Conservation (phyloP, 1,140 invertebrate species). For the Apis laboriosa region DNA sequence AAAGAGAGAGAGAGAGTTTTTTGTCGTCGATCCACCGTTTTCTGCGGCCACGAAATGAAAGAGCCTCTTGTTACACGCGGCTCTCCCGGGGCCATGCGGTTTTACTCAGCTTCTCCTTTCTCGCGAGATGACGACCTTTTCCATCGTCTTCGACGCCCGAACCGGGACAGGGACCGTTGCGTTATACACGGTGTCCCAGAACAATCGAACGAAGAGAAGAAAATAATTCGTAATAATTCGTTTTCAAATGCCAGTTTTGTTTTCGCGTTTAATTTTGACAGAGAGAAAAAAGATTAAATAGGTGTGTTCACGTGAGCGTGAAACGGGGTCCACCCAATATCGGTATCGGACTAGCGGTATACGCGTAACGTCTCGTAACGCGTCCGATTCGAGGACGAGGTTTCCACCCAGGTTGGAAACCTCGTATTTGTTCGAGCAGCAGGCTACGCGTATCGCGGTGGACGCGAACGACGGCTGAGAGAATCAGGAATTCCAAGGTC, state of each 20-base stretch:
- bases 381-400: too few species aligned
- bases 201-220: too few species aligned
- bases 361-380: not conserved
- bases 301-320: not conserved
- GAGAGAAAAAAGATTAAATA: not conserved
- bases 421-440: constrained; percentile 34
- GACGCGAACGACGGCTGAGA: constrained; percentile 12
- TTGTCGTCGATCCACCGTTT: constrained; percentile 42
- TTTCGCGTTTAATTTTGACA: too few species aligned
- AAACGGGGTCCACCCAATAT: constrained; percentile 32
- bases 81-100: constrained; percentile 37
- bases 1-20: constrained; percentile 16
- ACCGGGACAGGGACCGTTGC: constrained; percentile 5
- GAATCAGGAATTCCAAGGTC: constrained; percentile 52
- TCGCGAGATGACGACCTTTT: not conserved
- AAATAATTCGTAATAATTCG: too few species aligned
- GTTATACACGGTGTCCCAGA: not conserved
- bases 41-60: constrained; percentile 67
- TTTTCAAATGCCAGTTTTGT: too few species aligned
- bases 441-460: not conserved
- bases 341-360: constrained; percentile 42
- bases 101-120: constrained; percentile 21
- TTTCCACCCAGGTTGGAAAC: not conserved
- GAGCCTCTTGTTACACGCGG: constrained; percentile 72
- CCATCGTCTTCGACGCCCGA: not conserved